Evolutionary conservation across 2,888 invertebrate species (phyloP).

Genomic region (Metacarcinus magister): DNA sequence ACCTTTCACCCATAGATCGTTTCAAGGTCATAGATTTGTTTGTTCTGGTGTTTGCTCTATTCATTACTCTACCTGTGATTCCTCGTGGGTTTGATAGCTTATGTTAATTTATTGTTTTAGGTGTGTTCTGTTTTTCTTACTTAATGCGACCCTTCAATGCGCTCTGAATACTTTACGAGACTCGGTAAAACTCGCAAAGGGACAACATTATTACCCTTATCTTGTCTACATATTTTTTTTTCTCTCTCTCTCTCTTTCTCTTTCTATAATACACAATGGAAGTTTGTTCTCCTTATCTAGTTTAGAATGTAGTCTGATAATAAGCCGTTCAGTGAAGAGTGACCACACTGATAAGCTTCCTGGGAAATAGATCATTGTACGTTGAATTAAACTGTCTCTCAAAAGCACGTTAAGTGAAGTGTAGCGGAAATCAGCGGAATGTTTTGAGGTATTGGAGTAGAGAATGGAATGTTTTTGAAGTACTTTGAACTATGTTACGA

Average conservation of each 20-base stretch:
- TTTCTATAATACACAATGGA: neutral
- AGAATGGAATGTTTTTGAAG: neutral
- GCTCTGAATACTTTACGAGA: neutral
- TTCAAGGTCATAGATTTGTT: neutral
- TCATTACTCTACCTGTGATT: neutral
- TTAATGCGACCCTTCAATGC: neutral
- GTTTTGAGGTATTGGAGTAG: neutral
- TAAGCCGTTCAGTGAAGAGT: slow-evolving; percentile 32
- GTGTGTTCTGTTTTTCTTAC: neutral
- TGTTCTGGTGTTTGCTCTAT: neutral
- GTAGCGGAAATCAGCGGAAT: neutral
- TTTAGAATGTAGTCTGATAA: neutral
- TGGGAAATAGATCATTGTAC: neutral
- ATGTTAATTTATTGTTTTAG: neutral
- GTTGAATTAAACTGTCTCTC: neutral
- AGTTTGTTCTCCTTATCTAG: neutral
- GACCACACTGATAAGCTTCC: neutral
- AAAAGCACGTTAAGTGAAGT: neutral
- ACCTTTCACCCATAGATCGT: neutral
- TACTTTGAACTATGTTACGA: neutral
- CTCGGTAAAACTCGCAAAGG: neutral
- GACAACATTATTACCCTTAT: neutral
- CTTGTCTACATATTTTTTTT: no score
- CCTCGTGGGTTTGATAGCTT: neutral
- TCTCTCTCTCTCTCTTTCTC: no score